phyloP scores from a whole-genome alignment of 2,888 invertebrate species.

The Spodoptera littoralis region DNA sequence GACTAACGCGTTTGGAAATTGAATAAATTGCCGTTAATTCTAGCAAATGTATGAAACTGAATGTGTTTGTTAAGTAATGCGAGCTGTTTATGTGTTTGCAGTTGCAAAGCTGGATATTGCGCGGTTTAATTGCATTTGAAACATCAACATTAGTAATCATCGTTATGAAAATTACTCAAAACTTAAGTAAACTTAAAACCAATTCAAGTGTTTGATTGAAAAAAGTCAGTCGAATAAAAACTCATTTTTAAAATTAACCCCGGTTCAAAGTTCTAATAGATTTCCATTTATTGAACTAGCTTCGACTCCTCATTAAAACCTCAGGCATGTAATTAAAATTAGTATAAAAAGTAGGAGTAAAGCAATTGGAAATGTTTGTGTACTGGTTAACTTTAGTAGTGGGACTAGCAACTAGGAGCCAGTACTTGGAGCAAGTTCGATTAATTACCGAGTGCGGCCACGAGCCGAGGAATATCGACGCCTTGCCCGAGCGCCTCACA shows the following conservation, averaged over 20 bases:
- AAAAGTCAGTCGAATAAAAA: no score
- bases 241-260: no score
- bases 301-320: constrained; percentile 17
- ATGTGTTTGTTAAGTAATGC: neutral
- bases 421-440: constrained; percentile 41
- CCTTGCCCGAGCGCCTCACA: constrained; percentile 1
- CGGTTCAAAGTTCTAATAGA: neutral
- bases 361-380: constrained; percentile 35
- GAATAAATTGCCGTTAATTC: constrained; percentile 13
- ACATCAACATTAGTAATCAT: no score
- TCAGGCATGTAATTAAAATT: constrained; percentile 40
- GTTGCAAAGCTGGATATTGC: neutral
- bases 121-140: no score
- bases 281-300: constrained; percentile 5
- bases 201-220: no score
- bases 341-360: constrained; percentile 32
- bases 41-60: constrained; percentile 7
- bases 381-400: constrained; percentile 21
- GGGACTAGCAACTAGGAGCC: constrained; percentile 31
- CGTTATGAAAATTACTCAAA: no score
- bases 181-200: no score
- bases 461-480: constrained; percentile 32
- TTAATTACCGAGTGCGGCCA: constrained; percentile 45
- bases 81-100: neutral
- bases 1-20: constrained; percentile 25